Evolutionary conservation across 92 coral and sea anemone genomes (phyloP), one percentile per base, ranked within the genome.

Genomic region (Blastomussa wellsi): DNA sequence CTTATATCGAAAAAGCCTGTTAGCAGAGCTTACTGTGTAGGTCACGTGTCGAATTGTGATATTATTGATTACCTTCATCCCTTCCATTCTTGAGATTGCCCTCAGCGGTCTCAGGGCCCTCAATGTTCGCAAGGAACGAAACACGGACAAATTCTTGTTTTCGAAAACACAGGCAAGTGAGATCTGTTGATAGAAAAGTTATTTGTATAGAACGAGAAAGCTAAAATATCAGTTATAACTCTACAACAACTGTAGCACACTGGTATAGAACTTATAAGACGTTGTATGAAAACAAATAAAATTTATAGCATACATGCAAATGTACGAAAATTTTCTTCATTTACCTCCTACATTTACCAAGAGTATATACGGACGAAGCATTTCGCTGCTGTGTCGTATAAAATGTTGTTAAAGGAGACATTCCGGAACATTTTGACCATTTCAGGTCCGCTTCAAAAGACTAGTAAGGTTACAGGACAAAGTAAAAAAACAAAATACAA

Each of bases 31-130:
- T 13, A 24, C 65, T 24, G 65, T 57, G 65, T 24, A 55, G 4
- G 44, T 48, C 53, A 48, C 57, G 19, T 15, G 70, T 10, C 13
- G 5, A 65, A 16, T 12, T 65, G 11, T 28, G 11, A 7, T 13
- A 28, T n/a, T 7, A 37, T 47, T 15, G 19, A 32, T 71, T 74
- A 95, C 98, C 95, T 90, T 93, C 95, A 95, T 92, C 72, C 98
- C 98, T 79, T 91, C 95, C 70, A 95, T 81, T 76, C 98, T 89
- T 24, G 98, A 94, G 57, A 95, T 89, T 17, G 97, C 98, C 44
- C 98, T 76, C 32, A 95, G 91, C 4, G 98, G 98, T 71, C 98
- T 93, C 72, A 95, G 65, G 7, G 97, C 98, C 59, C 98, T 90
- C 36, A 95, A 77, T 0, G 98, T 93, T 14, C 98, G 80, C 33